These are phyloP conservation scores for Gymnoscelis rufifasciata DNA, from an alignment of 2,888 invertebrate species.

Conservation along the genomic window DNA sequence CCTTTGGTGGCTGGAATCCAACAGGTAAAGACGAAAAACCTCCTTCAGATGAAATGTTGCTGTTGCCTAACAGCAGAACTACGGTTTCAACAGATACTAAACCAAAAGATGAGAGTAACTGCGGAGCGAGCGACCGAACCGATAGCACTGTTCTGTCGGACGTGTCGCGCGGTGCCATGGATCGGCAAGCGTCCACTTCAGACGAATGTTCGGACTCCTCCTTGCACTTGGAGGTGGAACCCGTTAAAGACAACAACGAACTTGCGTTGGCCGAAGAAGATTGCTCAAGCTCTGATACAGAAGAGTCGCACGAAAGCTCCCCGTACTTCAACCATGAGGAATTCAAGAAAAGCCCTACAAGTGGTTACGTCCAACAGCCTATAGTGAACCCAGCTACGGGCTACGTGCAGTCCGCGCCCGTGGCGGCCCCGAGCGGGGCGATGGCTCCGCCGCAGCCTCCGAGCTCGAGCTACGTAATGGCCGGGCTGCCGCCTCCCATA, in stretches of 20 bases:
- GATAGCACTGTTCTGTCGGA: conserved; percentile 73
- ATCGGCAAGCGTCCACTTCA: conserved; percentile 62
- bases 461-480: conserved; percentile 70
- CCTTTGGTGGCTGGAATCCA: conserved; percentile 62
- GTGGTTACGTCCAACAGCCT: conserved; percentile 55
- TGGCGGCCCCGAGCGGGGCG: conserved; percentile 36
- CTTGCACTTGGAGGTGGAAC: conserved; percentile 55
- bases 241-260: conserved; percentile 44
- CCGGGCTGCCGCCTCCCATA: conserved; percentile 59
- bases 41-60: conserved; percentile 67
- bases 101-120: conserved; percentile 57
- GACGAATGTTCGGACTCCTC: conserved; percentile 68
- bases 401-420: conserved; percentile 52
- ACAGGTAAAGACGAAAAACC: conserved; percentile 67
- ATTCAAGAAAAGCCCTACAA: conserved; percentile 56
- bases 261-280: conserved; percentile 42
- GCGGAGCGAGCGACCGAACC: conserved; percentile 66
- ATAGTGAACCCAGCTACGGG: conserved; percentile 45
- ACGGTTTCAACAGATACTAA: conserved; percentile 54
- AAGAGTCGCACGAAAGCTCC: conserved; percentile 50
- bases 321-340: conserved; percentile 55
- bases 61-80: conserved; percentile 61
- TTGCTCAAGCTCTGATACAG: conserved; percentile 49
- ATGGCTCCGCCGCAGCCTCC: conserved; percentile 45
- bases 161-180: conserved; percentile 52